Evolutionary conservation across 1,140 invertebrate genomes (phyloP), one percentile per base, ranked within the genome.

Genomic region (Platyscapa corneri): DNA sequence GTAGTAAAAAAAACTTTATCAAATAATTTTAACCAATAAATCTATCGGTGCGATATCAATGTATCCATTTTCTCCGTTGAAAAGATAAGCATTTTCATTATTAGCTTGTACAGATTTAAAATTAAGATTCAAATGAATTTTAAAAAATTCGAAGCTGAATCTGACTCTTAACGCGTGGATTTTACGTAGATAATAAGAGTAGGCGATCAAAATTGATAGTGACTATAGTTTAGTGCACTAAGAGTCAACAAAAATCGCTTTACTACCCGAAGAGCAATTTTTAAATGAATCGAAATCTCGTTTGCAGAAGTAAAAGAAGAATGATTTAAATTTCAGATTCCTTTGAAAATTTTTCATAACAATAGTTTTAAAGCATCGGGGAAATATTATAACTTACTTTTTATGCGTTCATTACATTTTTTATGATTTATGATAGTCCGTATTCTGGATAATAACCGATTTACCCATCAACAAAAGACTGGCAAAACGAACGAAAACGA

Each of bases 391-490:
- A 80, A 67, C 23, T 67, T 46, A 18, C 60, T 30, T 80, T 65
- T 65, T 56, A 42, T 46, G 12, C 37, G 12, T 80, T 70, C n/a
- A 72, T 72, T 70, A 82, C 16, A 72, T 80, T 80, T 80, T 32
- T 32, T 46, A n/a, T 64, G 76, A 82, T 82, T 53, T 82, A 72
- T 46, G 70, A 56, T 20, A 39, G 49, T 56, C 18, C 23, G 3
- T 34, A 42, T 81, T 39, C 27, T 12, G 79, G 32, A 81, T 81
- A 81, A 81, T 81, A 81, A 81, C 42, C 39, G 79, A 81, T 81
- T 72, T 53, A 72, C 16, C 18, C 65, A 72, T 81, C 65, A 70
- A 42, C 30, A n/a, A 49, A 10, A 2, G 39, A 49, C 30, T 5
- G 37, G 7, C 64, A 34, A 83, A 75, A 37, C 7, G 30, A 46